phyloP scores from a whole-genome alignment of 1,140 invertebrate genomes.

The Drosophila truncata region DNA sequence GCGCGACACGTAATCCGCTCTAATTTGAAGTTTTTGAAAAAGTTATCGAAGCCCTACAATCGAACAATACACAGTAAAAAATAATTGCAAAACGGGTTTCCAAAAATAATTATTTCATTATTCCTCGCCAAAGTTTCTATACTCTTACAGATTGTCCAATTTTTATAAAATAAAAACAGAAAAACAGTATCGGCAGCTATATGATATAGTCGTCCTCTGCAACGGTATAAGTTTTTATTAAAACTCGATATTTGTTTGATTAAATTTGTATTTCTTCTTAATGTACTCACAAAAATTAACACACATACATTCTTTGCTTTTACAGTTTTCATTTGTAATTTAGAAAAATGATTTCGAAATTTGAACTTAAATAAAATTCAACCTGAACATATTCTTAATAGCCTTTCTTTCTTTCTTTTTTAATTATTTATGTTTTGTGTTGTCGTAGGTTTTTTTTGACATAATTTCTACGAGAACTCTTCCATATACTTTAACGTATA shows the following conservation, averaged over 20 bases:
- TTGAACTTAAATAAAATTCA: not conserved
- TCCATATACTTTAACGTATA: conserved; percentile 31
- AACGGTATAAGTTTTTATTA: not conserved
- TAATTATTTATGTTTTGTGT: not conserved
- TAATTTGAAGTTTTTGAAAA: conserved; percentile 5
- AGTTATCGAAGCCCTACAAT: not conserved
- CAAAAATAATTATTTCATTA: no score
- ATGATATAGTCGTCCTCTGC: no score
- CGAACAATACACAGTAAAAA: not conserved
- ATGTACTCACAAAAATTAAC: not conserved
- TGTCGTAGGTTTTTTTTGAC: not conserved
- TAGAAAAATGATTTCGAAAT: not conserved
- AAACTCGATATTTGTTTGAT: not conserved
- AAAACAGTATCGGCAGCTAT: no score
- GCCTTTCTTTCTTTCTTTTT: not conserved
- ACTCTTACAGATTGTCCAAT: no score
- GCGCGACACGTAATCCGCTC: not conserved
- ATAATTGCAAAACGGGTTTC: not conserved
- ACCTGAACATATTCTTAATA: not conserved
- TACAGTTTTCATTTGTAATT: not conserved
- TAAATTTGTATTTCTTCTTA: not conserved
- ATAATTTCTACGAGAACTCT: not conserved
- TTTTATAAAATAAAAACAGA: no score
- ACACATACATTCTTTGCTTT: no score
- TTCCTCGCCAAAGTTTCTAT: no score